Percentiles rank a stretch among this genome's conserved stretches.
phyloP scores from a whole-genome alignment of 2,113 vertebrate genomes.

The Ammodytes marinus region DNA sequence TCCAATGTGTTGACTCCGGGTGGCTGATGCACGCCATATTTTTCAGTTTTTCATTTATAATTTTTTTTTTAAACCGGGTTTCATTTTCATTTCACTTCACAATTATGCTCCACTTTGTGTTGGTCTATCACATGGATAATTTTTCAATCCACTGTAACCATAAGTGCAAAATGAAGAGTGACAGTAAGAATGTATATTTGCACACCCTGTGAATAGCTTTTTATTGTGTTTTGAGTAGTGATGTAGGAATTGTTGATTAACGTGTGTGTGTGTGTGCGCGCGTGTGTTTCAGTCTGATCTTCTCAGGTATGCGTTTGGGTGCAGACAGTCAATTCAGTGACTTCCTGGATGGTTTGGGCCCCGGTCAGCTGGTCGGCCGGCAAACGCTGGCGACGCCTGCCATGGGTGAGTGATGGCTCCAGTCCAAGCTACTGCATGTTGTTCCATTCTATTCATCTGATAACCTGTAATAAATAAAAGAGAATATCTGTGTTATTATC shows the following conservation, averaged over 20 bases:
- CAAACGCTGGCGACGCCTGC: slow-evolving; percentile 97
- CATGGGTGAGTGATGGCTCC: slow-evolving; percentile 90
- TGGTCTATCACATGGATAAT: too few species aligned
- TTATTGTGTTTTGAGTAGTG: neutral
- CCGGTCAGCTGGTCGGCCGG: slow-evolving; percentile 96
- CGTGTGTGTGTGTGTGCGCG: slow-evolving; percentile 15
- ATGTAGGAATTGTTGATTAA: neutral
- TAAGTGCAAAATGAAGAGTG: too few species aligned
- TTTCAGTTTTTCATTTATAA: too few species aligned
- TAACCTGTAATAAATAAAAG: neutral
- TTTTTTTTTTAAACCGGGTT: too few species aligned
- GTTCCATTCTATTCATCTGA: neutral
- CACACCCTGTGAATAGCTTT: too few species aligned
- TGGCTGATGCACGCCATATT: too few species aligned
- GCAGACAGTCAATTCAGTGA: slow-evolving; percentile 99
- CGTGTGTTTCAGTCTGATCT: slow-evolving; percentile 91
- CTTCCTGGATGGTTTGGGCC: slow-evolving; percentile 97
- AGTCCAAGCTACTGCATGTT: neutral
- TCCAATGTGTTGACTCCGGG: too few species aligned
- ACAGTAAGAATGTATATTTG: too few species aligned
- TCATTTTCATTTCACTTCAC: too few species aligned
- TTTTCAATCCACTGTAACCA: too few species aligned
- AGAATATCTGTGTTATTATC: neutral
- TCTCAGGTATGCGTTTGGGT: slow-evolving; percentile 96
- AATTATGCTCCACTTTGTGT: too few species aligned